Percentiles rank a stretch among this genome's conserved stretches.
phyloP scores from a whole-genome alignment of 2,797 vertebrate genomes.

The Hybognathus amarus region DNA sequence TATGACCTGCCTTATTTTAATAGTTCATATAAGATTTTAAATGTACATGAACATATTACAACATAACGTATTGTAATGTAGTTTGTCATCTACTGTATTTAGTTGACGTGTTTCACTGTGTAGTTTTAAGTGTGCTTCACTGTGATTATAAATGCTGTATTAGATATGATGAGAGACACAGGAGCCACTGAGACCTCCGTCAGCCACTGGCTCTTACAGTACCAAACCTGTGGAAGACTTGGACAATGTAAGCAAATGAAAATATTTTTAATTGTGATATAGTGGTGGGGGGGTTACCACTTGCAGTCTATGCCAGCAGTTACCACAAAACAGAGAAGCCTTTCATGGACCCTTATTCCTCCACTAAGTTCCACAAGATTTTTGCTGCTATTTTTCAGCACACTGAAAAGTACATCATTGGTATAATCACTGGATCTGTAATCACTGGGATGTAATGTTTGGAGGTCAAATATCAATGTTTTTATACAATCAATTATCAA shows the following conservation, averaged over 20 bases:
- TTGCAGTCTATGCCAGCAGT: background rate
- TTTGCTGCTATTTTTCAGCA: slow-evolving; percentile 27
- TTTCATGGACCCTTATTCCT: slow-evolving; percentile 9
- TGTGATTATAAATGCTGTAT: slow-evolving; percentile 5
- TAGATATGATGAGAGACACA: background rate
- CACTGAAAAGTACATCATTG: background rate
- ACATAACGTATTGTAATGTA: slow-evolving; percentile 11
- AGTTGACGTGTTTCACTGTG: slow-evolving; percentile 20
- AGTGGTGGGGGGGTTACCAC: background rate
- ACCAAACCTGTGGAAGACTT: background rate
- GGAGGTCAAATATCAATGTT: background rate
- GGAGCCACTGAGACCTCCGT: slow-evolving; percentile 21
- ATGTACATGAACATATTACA: slow-evolving; percentile 22
- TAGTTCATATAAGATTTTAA: slow-evolving; percentile 47
- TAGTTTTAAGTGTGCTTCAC: slow-evolving; percentile 21
- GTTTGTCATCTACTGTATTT: slow-evolving; percentile 14
- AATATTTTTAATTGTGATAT: background rate
- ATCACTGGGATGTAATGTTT: slow-evolving; percentile 9
- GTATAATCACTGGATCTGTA: slow-evolving; percentile 36
- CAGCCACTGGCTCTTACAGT: background rate
- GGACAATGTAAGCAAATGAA: background rate
- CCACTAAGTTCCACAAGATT: background rate
- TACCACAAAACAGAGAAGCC: slow-evolving; percentile 5
- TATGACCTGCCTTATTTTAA: slow-evolving; percentile 70
- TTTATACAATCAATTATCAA: background rate